Conservation (phyloP, 2,888 invertebrate species). For the Leptothorax acervorum region DNA sequence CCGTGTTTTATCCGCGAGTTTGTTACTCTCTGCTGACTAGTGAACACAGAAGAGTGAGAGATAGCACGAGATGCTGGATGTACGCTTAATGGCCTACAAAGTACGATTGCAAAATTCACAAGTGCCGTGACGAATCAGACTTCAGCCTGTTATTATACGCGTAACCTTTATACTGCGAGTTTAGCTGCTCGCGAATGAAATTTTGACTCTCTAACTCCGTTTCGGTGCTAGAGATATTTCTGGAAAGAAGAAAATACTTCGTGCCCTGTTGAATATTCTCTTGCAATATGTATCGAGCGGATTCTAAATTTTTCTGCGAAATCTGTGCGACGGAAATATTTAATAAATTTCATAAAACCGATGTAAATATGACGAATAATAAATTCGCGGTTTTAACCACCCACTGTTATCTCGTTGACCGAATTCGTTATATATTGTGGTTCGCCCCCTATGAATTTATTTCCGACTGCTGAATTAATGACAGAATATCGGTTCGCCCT, state of each 20-base stretch:
- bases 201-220: not conserved
- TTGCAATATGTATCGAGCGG: not conserved
- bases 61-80: not conserved
- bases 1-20: not conserved
- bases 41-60: constrained; percentile 13
- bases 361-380: constrained; percentile 51
- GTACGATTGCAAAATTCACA: constrained; percentile 40
- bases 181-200: constrained; percentile 1
- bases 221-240: not conserved
- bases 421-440: constrained; percentile 44
- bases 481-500: constrained; percentile 18
- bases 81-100: constrained; percentile 25
- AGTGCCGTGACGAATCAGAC: constrained; percentile 1
- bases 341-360: constrained; percentile 40
- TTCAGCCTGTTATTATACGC: not conserved
- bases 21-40: constrained; percentile 18
- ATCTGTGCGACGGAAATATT: not conserved
- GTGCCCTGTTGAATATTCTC: not conserved
- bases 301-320: constrained; percentile 6
- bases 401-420: constrained; percentile 34
- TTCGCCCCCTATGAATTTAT: constrained; percentile 32
- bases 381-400: constrained; percentile 41
- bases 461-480: constrained; percentile 42
- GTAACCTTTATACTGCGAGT: not conserved
- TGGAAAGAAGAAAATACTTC: not conserved